Percentiles rank a stretch among this genome's conserved stretches.
phyloP scores from a whole-genome alignment of 2,888 invertebrate genomes.

The Lepeophtheirus nordmannii region DNA sequence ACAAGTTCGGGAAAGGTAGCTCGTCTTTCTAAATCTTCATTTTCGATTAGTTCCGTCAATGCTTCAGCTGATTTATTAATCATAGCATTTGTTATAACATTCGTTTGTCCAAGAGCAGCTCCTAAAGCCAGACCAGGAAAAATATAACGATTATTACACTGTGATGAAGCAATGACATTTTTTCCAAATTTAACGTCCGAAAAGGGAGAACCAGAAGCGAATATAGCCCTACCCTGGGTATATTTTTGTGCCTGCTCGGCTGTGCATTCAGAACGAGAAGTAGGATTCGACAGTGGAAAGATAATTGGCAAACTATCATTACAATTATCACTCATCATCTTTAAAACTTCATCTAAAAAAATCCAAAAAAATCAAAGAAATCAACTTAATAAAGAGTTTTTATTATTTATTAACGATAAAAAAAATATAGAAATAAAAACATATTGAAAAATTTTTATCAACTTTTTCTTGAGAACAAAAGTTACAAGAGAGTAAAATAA shows the following conservation, averaged over 20 bases:
- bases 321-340: not conserved
- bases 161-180: conserved; percentile 16
- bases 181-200: not conserved
- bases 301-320: conserved; percentile 12
- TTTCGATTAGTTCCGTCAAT: conserved; percentile 17
- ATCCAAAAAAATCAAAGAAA: not conserved
- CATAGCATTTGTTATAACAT: conserved; percentile 24
- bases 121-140: conserved; percentile 23
- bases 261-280: conserved; percentile 19
- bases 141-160: conserved; percentile 23
- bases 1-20: conserved; percentile 21
- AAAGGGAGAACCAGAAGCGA: conserved; percentile 21
- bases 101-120: conserved; percentile 21
- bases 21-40: conserved; percentile 19
- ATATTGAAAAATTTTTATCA: too few relatives aligned
- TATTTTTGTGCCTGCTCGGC: conserved; percentile 23
- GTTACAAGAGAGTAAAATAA: too few relatives aligned
- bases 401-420: too few relatives aligned
- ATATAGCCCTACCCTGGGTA: conserved; percentile 21
- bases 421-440: too few relatives aligned
- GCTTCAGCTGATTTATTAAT: conserved; percentile 22
- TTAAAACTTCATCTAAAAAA: conserved; percentile 16
- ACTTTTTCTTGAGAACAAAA: too few relatives aligned
- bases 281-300: conserved; percentile 24
- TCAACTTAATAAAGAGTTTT: too few relatives aligned